Evolutionary conservation across 2,113 vertebrate genomes (phyloP), one percentile per base, ranked within the genome.

Genomic region (Paradisaea rubra): DNA sequence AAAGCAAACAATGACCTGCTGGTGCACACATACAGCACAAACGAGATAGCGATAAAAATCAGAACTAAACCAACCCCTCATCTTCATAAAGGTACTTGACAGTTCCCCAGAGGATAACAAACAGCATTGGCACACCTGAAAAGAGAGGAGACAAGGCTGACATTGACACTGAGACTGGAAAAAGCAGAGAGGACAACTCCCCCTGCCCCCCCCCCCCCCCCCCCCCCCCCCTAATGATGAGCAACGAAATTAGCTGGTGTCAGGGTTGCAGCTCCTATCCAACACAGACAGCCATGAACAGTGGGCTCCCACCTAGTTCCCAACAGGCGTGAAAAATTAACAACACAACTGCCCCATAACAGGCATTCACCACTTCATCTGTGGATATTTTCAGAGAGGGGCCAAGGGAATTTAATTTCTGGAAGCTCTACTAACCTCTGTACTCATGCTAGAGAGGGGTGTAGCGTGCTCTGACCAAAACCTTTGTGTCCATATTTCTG

Each of bases 61-160:
- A 66, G 76, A 94, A 90, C 86, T 81, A 89, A 86, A 96, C 98
- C 95, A 97, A 99, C 98, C 98, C 97, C 87, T 98, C 98, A 57
- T 99, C 98, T 97, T 99, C 98, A 94, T 98, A 98, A 81, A 98
- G 97, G 94, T 98, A 98, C 95, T 98, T 98, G 93, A 99, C 97
- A 86, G 98, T 92, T 88, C 98, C 98, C 98, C 98, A 99, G 90
- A 98, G 98, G 71, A 97, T 94, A 78, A 99, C 98, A 97, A 98
- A 99, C 92, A 99, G 97, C 97, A 98, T 95, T 81, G 98, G 98
- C 17, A 98, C 97, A 94, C 98, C 98, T 99, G 81, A 49, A 93
- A 94, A 95, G 71, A 97, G 69, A 97, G 71, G 90, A 95, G 71
- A 96, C 84, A 74, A 97, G 80, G 94, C 69, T 97, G 76, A 94